A percentile compares a stretch with the other conserved stretches of the same genome.
phyloP scores from a whole-genome alignment of 2,113 vertebrate species.

The Okapia johnstoni region DNA sequence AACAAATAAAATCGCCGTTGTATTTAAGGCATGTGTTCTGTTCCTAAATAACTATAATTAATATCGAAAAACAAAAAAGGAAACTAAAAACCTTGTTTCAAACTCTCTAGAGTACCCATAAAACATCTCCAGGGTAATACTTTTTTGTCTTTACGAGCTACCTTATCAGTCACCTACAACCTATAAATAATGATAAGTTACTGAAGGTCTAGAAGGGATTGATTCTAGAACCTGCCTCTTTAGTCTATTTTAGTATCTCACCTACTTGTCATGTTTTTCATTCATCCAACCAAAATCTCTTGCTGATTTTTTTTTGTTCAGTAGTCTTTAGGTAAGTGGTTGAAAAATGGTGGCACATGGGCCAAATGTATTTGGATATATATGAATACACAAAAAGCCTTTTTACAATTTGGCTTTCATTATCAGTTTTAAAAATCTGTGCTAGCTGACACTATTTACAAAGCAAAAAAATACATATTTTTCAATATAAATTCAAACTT shows the following conservation, averaged over 20 bases:
- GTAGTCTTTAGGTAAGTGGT: not conserved
- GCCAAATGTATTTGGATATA: not conserved
- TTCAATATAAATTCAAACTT: constrained; percentile 13
- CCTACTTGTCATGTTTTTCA: not conserved
- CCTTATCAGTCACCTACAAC: not conserved
- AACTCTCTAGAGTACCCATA: not conserved
- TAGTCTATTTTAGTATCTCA: not conserved
- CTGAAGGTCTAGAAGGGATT: not conserved
- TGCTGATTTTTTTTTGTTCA: not conserved
- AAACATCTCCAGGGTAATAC: not conserved
- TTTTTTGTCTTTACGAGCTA: constrained; percentile 1
- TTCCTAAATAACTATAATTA: constrained; percentile 18
- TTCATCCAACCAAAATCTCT: not conserved
- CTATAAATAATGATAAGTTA: constrained; percentile 8
- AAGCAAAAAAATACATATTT: not conserved
- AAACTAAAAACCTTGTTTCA: not conserved
- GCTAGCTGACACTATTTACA: constrained; percentile 11
- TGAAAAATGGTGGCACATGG: not conserved
- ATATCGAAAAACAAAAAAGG: not conserved
- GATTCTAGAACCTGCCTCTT: not conserved
- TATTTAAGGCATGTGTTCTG: constrained; percentile 44
- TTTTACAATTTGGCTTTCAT: not conserved
- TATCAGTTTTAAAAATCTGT: constrained; percentile 6
- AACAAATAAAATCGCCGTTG: constrained; percentile 65
- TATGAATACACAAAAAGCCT: not conserved